Evolutionary conservation across 2,888 invertebrate genomes (phyloP).

Genomic region (Oscheius sp.): DNA sequence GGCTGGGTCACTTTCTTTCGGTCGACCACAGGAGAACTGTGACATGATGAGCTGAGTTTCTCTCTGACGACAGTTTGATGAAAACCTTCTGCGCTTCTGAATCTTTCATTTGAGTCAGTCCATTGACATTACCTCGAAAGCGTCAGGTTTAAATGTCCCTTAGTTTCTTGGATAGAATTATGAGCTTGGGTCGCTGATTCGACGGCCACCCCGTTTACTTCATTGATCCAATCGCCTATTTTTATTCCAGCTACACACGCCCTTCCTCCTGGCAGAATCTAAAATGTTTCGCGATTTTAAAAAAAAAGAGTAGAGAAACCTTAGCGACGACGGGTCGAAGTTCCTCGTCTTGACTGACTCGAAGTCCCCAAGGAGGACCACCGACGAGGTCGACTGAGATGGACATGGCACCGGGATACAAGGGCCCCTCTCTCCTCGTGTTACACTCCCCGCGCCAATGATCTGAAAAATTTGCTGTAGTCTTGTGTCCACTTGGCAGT

Average conservation of each 20-base stretch:
- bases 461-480: too few species aligned
- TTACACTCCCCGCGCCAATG: neutral
- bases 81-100: conserved; percentile 5
- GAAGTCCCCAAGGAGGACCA: conserved; percentile 38
- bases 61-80: conserved; percentile 22
- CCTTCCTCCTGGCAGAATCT: conserved; percentile 35
- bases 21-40: conserved; percentile 15
- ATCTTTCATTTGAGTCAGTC: neutral
- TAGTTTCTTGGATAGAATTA: conserved; percentile 20
- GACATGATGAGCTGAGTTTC: conserved; percentile 29
- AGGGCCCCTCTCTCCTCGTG: neutral
- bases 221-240: conserved; percentile 25
- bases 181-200: conserved; percentile 9
- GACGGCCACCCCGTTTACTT: conserved; percentile 11
- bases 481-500: too few species aligned
- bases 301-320: neutral
- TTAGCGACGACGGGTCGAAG: conserved; percentile 31
- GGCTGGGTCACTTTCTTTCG: neutral
- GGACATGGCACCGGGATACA: conserved; percentile 27
- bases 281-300: neutral
- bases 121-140: conserved; percentile 4
- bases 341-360: conserved; percentile 18
- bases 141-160: neutral
- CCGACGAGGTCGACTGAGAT: conserved; percentile 24
- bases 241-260: conserved; percentile 19